A percentile compares a stretch with the other conserved stretches of the same genome.
Evolutionary conservation across 2,888 invertebrate species (phyloP).

Genomic region (Philhelius pedissequus): DNA sequence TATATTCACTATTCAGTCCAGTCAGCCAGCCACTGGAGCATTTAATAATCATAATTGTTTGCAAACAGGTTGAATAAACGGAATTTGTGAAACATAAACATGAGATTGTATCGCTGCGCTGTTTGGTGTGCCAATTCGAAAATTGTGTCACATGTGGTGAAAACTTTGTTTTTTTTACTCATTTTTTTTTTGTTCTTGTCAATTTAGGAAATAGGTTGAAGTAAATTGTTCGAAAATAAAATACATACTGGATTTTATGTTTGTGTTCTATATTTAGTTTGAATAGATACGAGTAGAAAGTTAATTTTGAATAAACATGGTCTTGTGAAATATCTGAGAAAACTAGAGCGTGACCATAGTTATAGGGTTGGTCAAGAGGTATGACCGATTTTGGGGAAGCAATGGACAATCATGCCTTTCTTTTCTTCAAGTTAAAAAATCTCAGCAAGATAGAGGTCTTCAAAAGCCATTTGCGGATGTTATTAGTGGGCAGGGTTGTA

Average conservation of each 20-base stretch:
- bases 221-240: conserved; percentile 5
- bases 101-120: conserved; percentile 39
- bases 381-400: too few species aligned
- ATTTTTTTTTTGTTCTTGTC: not conserved
- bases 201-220: not conserved
- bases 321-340: too few species aligned
- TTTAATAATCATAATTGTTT: conserved; percentile 66
- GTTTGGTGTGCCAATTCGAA: conserved; percentile 38
- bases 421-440: too few species aligned
- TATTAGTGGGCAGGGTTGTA: too few species aligned
- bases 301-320: too few species aligned
- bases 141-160: not conserved
- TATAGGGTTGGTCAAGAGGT: too few species aligned
- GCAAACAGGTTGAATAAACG: conserved; percentile 63
- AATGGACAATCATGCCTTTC: too few species aligned
- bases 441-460: too few species aligned
- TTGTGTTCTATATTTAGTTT: too few species aligned
- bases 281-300: too few species aligned
- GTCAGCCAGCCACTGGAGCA: conserved; percentile 35
- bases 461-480: too few species aligned
- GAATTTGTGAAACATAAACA: conserved; percentile 59
- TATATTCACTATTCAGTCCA: not conserved
- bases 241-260: not conserved
- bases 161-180: not conserved
- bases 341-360: too few species aligned